Evolutionary conservation across 2,797 vertebrate genomes (phyloP), one percentile per base, ranked within the genome.

Genomic region (Myotis planiceps): DNA sequence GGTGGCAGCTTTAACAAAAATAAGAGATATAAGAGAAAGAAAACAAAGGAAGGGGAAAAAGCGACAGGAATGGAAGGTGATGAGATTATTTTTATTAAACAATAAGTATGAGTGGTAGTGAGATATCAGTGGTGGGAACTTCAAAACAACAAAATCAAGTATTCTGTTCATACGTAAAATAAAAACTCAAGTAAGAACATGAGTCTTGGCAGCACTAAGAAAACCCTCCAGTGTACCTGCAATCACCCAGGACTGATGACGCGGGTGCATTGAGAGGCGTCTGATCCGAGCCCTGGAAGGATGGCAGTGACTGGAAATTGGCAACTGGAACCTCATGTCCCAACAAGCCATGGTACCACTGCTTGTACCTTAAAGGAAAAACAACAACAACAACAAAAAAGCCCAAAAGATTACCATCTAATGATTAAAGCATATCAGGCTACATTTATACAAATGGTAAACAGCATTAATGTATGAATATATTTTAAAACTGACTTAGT

Each of bases 301-400:
- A 92, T 99, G 99, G 78, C 99, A 99, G 98, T 99, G 99, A 98
- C 99, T 99, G n/a, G 99, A 99, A 97, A 99, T 99, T 1, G 99
- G 99, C 42, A 99, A 98, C 98, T 99, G 99, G 98, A 99, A 99
- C 90, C 99, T 98, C 99, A 99, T 99, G 92, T 99, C 99, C 99
- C 99, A 99, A 98, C 99, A 99, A 0, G 99, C 99, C 99, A 99
- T 99, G 94, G 99, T 99, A 79, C 99, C 99, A 60, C 99, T 99
- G 98, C 99, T 99, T 1, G 99, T 99, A 47, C 99, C 99, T 99
- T 90, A n/a, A 78, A 87, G 96, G 1, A 23, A 63, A 58, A 58
- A 58, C 7, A 19, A 51, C 37, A 37, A 37, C 37, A 51, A 15
- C 47, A 51, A 66, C 9, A 60, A 96, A 55, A 96, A 97, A 91